Conservation (phyloP, 2,113 vertebrate species). For the Chrysemys picta region DNA sequence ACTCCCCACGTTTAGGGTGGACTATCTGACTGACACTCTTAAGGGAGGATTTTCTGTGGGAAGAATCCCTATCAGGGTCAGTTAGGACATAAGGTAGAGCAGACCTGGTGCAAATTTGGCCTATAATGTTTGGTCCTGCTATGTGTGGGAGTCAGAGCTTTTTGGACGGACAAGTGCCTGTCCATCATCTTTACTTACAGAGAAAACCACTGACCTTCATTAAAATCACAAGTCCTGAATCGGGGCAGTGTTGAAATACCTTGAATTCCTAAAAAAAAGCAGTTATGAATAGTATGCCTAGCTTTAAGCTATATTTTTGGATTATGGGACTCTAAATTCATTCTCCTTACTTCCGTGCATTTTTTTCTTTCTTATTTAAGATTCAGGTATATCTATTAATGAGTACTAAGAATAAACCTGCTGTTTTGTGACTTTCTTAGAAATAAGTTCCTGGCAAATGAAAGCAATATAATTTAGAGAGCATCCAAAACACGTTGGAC, state of each 20-base stretch:
- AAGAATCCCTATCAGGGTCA: not conserved
- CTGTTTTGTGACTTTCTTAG: not conserved
- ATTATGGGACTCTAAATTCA: not conserved
- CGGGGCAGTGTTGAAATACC: not conserved
- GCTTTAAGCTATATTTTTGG: not conserved
- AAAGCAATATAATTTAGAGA: not conserved
- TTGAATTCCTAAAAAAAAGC: not conserved
- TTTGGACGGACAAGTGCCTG: not conserved
- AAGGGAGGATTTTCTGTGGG: not conserved
- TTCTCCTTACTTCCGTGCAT: not conserved
- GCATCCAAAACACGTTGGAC: not conserved
- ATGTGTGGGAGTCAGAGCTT: not conserved
- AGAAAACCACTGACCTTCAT: not conserved
- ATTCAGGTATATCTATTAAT: not conserved
- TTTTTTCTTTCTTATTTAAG: not conserved
- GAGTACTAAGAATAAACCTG: not conserved
- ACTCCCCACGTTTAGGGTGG: not conserved
- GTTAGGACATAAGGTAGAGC: not conserved
- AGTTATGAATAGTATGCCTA: not conserved
- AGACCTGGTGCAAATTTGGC: not conserved
- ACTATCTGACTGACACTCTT: not conserved
- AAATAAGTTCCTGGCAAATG: not conserved
- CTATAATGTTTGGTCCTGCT: not conserved
- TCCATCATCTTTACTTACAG: not conserved
- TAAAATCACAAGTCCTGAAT: not conserved